phyloP scores from a whole-genome alignment of 37 sponge, comb jelly and placozoan genomes.

The Diacarnus erythraeanus region DNA sequence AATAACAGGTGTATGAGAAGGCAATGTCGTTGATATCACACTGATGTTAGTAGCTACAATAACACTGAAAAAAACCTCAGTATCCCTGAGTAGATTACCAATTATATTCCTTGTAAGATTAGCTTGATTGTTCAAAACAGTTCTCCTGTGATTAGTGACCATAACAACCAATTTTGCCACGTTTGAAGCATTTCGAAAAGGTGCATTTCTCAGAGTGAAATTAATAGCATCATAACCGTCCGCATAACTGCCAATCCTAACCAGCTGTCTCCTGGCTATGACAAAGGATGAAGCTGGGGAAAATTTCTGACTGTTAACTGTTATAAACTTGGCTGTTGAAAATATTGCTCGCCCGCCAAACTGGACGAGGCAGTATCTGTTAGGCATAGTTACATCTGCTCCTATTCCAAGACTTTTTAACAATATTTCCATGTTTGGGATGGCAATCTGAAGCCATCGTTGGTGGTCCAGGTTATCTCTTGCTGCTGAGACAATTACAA shows the following conservation, averaged over 20 bases:
- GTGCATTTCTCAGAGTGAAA: constrained; percentile 23
- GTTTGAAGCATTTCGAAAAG: constrained; percentile 22
- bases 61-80: constrained; percentile 4
- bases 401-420: constrained; percentile 28
- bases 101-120: constrained; percentile 20
- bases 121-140: not conserved
- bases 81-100: not conserved
- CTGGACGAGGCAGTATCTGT: constrained; percentile 49
- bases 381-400: not conserved
- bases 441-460: constrained; percentile 40
- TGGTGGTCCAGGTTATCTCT: constrained; percentile 3
- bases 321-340: constrained; percentile 2
- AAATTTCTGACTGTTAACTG: constrained; percentile 16
- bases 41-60: constrained; percentile 10
- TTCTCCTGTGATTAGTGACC: constrained; percentile 29
- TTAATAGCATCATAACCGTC: constrained; percentile 58
- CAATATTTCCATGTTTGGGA: constrained; percentile 15
- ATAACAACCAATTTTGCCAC: constrained; percentile 20
- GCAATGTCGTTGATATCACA: not conserved
- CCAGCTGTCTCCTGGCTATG: constrained; percentile 21
- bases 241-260: constrained; percentile 1
- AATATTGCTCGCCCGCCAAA: constrained; percentile 32
- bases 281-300: constrained; percentile 3
- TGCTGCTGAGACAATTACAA: constrained; percentile 30
- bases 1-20: not conserved